Evolutionary conservation across 2,888 invertebrate species (phyloP).

Genomic region (Epistrophe eligans): DNA sequence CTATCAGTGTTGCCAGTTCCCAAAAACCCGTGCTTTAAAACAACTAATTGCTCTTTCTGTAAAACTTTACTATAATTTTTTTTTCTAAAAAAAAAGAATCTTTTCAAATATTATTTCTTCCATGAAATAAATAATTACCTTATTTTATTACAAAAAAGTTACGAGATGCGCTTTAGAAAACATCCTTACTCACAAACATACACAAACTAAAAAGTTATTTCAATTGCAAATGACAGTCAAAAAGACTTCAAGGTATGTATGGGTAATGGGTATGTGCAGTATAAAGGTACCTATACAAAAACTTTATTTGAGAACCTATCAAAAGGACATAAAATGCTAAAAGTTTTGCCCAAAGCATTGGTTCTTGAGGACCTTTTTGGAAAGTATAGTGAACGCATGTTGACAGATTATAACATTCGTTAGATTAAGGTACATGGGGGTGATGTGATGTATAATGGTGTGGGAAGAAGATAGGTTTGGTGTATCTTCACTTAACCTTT

Average conservation of each 20-base stretch:
- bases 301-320: slow-evolving; percentile 16
- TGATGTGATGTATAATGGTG: background rate
- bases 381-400: slow-evolving; percentile 22
- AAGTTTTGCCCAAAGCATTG: slow-evolving; percentile 19
- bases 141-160: slow-evolving; percentile 7
- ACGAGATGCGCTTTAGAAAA: slow-evolving; percentile 9
- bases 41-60: background rate
- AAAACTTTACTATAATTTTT: background rate
- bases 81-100: background rate
- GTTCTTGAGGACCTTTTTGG: background rate
- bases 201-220: slow-evolving; percentile 11
- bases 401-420: slow-evolving; percentile 25
- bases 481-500: background rate
- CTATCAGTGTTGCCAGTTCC: no score
- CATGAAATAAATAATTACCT: background rate
- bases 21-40: background rate
- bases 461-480: no score
- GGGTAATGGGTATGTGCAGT: no score
- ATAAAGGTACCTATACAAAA: background rate
- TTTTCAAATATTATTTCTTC: background rate
- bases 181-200: background rate
- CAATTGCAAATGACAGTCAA: slow-evolving; percentile 20
- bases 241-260: background rate
- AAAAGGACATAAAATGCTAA: slow-evolving; percentile 38
- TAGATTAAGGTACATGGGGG: background rate